phyloP scores from a whole-genome alignment of 2,888 invertebrate genomes.

The Hesperia comma region DNA sequence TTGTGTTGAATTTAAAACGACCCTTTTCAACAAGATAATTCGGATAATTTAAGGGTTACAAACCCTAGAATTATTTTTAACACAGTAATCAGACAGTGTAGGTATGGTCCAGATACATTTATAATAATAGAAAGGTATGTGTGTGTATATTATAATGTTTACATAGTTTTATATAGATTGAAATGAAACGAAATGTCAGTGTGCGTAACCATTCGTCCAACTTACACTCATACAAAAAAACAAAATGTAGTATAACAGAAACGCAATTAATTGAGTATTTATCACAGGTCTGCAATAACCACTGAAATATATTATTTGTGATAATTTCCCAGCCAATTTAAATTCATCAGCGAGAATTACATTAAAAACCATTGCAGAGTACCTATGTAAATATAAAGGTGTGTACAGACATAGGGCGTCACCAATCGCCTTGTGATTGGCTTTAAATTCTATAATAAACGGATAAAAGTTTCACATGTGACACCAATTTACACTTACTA shows the following conservation, averaged over 20 bases:
- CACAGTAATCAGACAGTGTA: too few species aligned
- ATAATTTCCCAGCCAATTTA: neutral
- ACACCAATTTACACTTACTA: conserved; percentile 18
- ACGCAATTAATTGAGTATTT: conserved; percentile 20
- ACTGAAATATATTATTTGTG: conserved; percentile 1
- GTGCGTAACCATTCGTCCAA: neutral
- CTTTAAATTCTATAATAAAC: neutral
- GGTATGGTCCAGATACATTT: too few species aligned
- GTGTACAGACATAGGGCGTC: neutral
- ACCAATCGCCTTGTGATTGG: neutral
- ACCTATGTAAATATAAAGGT: neutral
- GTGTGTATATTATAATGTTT: too few species aligned
- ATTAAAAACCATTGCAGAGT: too few species aligned
- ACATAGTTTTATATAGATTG: too few species aligned
- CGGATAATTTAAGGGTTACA: too few species aligned
- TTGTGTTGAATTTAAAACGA: too few species aligned
- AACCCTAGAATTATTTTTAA: too few species aligned
- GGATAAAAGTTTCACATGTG: conserved; percentile 2
- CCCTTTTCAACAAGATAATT: too few species aligned
- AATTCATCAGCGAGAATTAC: too few species aligned
- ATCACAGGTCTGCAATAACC: conserved; percentile 17
- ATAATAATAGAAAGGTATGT: too few species aligned
- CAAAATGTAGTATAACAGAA: neutral
- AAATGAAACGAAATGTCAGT: too few species aligned
- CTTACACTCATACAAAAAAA: neutral